A percentile compares a stretch with the other conserved stretches of the same genome.
These are phyloP conservation scores for Anableps anableps DNA, from an alignment of 2,797 vertebrate genomes.

Conservation along the genomic window DNA sequence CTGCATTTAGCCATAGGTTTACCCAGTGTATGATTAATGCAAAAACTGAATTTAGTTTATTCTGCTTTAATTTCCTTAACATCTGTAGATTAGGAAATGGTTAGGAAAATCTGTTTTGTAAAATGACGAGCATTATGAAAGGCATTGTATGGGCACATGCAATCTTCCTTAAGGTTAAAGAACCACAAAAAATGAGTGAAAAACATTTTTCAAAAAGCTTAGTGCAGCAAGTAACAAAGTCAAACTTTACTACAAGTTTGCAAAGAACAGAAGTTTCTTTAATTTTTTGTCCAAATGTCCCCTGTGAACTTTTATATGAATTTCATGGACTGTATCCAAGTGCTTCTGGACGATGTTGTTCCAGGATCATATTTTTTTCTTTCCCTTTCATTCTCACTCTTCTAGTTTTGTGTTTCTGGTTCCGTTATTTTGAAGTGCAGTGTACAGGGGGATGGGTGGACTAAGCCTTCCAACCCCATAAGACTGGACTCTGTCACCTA, in stretches of 20 bases:
- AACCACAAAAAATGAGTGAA: constrained; percentile 14
- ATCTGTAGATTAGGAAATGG: background rate
- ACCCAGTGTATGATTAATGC: background rate
- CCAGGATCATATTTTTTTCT: constrained; percentile 36
- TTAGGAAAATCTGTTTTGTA: background rate
- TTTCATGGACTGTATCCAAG: constrained; percentile 49
- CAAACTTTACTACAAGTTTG: constrained; percentile 37
- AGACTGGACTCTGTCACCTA: constrained; percentile 59
- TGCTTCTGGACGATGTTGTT: constrained; percentile 52
- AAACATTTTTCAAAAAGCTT: constrained; percentile 13
- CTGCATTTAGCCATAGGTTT: background rate
- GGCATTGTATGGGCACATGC: constrained; percentile 4
- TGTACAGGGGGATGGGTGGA: background rate
- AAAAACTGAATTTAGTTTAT: background rate
- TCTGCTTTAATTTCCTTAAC: background rate
- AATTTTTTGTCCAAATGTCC: constrained; percentile 30
- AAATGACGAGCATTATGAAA: background rate
- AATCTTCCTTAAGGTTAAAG: background rate
- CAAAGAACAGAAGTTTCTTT: constrained; percentile 30
- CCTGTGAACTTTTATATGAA: constrained; percentile 57
- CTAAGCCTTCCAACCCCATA: constrained; percentile 19
- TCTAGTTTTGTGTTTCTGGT: constrained; percentile 24
- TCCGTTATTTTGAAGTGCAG: constrained; percentile 24
- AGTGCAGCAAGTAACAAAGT: constrained; percentile 37
- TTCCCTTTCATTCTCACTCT: constrained; percentile 25